phyloP scores from a whole-genome alignment of 2,888 invertebrate species.

The Metacarcinus magister region DNA sequence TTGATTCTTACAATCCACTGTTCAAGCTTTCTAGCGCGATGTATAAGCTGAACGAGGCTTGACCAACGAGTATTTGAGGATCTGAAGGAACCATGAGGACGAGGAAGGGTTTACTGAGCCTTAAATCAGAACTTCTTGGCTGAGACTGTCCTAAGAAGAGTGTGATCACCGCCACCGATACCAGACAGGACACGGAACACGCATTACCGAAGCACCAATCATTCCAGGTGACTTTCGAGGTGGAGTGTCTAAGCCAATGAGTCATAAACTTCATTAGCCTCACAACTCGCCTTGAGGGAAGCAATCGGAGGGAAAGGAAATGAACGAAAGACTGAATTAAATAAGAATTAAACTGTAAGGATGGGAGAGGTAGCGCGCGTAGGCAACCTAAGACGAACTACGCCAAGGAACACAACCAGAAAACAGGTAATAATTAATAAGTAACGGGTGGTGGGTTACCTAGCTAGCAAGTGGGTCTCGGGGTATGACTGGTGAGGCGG shows the following conservation, averaged over 20 bases:
- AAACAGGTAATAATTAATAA: neutral
- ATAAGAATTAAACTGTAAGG: neutral
- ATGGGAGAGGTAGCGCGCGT: neutral
- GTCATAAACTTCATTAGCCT: neutral
- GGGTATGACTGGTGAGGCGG: conserved; percentile 31
- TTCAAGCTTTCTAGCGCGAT: neutral
- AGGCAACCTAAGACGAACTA: neutral
- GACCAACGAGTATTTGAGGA: neutral
- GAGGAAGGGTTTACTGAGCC: neutral
- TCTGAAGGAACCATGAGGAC: neutral
- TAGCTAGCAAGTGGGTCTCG: conserved; percentile 32
- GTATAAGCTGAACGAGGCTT: neutral
- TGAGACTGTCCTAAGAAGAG: neutral
- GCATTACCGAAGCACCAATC: neutral
- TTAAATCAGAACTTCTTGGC: neutral
- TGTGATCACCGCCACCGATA: neutral
- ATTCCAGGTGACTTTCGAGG: neutral
- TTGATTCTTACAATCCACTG: neutral
- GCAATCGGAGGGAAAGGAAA: conserved; percentile 16
- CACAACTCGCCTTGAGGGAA: neutral
- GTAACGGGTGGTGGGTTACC: neutral
- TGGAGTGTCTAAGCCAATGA: neutral
- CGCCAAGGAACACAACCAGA: neutral
- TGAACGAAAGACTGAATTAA: neutral
- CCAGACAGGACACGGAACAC: neutral